Conservation (phyloP, 1,140 invertebrate genomes). For the Drosophila lowei region DNA sequence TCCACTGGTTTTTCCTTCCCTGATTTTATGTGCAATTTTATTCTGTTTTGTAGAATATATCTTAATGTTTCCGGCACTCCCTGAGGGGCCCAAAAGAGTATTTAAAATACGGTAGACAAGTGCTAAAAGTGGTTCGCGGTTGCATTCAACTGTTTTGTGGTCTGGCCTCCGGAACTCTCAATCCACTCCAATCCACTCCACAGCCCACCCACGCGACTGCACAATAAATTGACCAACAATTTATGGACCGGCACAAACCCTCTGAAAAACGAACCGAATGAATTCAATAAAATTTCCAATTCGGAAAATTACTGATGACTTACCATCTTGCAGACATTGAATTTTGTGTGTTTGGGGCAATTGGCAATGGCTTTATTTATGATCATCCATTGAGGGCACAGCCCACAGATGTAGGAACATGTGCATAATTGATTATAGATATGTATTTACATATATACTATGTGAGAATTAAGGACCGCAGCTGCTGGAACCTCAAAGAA, state of each 20-base stretch:
- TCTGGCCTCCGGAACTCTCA: constrained; percentile 1
- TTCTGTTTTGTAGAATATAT: no score
- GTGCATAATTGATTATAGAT: background rate
- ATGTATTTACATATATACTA: no score
- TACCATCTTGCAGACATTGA: constrained; percentile 7
- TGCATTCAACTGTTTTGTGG: constrained; percentile 51
- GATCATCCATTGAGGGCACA: constrained; percentile 31
- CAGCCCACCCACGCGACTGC: constrained; percentile 22
- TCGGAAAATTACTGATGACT: constrained; percentile 34
- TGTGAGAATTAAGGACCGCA: no score
- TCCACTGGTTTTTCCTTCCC: no score
- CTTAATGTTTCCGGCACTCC: no score
- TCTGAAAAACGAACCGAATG: constrained; percentile 5
- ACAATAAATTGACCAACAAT: background rate
- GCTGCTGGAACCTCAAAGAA: no score
- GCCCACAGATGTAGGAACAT: background rate
- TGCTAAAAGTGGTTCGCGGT: constrained; percentile 39
- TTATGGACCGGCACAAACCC: constrained; percentile 36
- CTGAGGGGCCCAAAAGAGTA: constrained; percentile 22
- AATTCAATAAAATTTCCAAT: no score
- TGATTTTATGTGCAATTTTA: no score
- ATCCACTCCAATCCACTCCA: background rate
- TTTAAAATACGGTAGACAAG: constrained; percentile 33
- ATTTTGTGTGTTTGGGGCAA: constrained; percentile 1
- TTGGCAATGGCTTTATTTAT: constrained; percentile 38